These are phyloP conservation scores for Leptinotarsa juncta DNA, from an alignment of 2,888 invertebrate species.

Conservation along the genomic window DNA sequence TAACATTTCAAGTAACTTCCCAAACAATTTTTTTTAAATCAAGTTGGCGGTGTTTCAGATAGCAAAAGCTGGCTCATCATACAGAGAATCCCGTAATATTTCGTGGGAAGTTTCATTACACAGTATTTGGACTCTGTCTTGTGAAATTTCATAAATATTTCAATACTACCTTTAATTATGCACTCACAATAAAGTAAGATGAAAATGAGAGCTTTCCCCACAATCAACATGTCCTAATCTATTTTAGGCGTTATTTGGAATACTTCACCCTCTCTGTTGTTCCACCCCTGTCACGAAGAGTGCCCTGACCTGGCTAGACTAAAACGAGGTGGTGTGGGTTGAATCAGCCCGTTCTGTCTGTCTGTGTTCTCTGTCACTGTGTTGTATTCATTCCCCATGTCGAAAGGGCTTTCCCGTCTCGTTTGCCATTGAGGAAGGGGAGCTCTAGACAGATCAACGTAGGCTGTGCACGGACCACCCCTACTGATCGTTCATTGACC, in stretches of 20 bases:
- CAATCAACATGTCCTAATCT: background rate
- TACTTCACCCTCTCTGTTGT: constrained; percentile 4
- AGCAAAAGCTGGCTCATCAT: no score
- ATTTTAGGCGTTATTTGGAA: background rate
- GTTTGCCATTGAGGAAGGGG: constrained; percentile 15
- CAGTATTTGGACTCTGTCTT: no score
- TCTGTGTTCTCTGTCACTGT: constrained; percentile 15
- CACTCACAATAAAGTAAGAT: background rate
- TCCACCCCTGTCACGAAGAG: constrained; percentile 24
- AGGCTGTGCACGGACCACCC: constrained; percentile 15
- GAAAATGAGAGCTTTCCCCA: background rate
- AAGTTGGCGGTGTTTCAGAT: no score
- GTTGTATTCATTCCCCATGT: constrained; percentile 9
- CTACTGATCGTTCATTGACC: constrained; percentile 13
- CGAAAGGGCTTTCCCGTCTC: constrained; percentile 14
- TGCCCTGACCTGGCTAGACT: constrained; percentile 27
- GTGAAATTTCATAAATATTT: no score
- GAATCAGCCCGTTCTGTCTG: constrained; percentile 11
- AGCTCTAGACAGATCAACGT: constrained; percentile 16
- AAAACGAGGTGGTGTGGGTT: constrained; percentile 12
- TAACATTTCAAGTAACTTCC: no score
- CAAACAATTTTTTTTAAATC: no score
- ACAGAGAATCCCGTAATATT: no score
- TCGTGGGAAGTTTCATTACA: no score
- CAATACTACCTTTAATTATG: no score